Conservation (phyloP, 2,888 invertebrate genomes). For the Sepiola atlantica region DNA sequence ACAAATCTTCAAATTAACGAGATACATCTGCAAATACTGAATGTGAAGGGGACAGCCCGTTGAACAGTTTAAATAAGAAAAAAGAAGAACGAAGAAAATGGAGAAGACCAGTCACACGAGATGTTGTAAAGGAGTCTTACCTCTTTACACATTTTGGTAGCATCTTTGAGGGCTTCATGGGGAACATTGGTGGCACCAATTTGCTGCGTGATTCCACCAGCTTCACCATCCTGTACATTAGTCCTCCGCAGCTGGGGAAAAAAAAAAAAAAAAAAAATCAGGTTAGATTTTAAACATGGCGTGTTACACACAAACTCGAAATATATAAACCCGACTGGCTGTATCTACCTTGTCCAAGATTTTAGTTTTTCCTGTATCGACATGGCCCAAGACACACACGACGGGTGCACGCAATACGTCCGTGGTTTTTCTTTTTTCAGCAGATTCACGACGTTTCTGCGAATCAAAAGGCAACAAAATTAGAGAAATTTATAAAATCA, state of each 20-base stretch:
- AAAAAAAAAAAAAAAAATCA: neutral
- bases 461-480: constrained; percentile 49
- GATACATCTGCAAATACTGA: too few species aligned
- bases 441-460: constrained; percentile 80
- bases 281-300: neutral
- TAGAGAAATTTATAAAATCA: neutral
- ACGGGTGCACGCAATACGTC: constrained; percentile 93
- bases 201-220: constrained; percentile 99
- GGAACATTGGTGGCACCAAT: constrained; percentile 99
- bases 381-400: constrained; percentile 98
- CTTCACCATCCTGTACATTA: constrained; percentile 82
- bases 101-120: too few species aligned
- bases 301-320: neutral
- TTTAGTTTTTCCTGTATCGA: constrained; percentile 99
- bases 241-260: constrained; percentile 76
- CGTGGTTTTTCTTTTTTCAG: constrained; percentile 81
- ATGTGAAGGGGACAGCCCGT: too few species aligned
- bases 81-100: neutral
- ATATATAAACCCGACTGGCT: neutral
- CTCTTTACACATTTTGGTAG: constrained; percentile 93
- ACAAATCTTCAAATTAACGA: too few species aligned
- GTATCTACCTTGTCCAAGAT: constrained; percentile 88
- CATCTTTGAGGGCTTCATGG: constrained; percentile 93
- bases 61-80: too few species aligned
- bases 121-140: constrained; percentile 77